These are phyloP conservation scores for Zeus faber DNA, from an alignment of 2,113 vertebrate species.

Conservation along the genomic window DNA sequence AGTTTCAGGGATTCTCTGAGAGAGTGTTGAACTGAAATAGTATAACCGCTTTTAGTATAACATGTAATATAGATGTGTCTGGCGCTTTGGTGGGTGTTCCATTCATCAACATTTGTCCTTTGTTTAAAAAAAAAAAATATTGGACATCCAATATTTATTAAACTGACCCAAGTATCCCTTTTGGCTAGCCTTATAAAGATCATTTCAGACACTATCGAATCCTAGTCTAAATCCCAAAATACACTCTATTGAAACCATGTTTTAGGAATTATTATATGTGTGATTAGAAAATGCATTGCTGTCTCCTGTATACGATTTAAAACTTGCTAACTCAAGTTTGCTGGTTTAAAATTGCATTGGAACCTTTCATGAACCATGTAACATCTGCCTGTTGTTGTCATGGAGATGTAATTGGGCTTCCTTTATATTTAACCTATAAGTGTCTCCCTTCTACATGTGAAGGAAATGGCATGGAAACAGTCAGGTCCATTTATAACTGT, in stretches of 20 bases:
- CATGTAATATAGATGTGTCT: too few relatives aligned
- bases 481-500: slow-evolving; percentile 48
- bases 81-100: background rate
- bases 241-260: too few relatives aligned
- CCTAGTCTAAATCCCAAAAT: too few relatives aligned
- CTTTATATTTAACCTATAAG: slow-evolving; percentile 55
- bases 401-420: slow-evolving; percentile 55
- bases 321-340: too few relatives aligned
- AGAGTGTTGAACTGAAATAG: background rate
- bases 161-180: background rate
- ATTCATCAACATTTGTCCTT: background rate
- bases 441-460: slow-evolving; percentile 44
- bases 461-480: slow-evolving; percentile 51
- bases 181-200: too few relatives aligned
- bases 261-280: too few relatives aligned
- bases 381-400: slow-evolving; percentile 51
- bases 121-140: background rate
- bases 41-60: slow-evolving; percentile 3
- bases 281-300: too few relatives aligned
- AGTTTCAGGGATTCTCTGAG: background rate
- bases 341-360: too few relatives aligned
- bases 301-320: too few relatives aligned
- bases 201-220: too few relatives aligned
- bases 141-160: too few relatives aligned
- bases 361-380: slow-evolving; percentile 30